Evolutionary conservation across 2,113 vertebrate genomes (phyloP), one percentile per base, ranked within the genome.

Genomic region (Ranitomeya variabilis): DNA sequence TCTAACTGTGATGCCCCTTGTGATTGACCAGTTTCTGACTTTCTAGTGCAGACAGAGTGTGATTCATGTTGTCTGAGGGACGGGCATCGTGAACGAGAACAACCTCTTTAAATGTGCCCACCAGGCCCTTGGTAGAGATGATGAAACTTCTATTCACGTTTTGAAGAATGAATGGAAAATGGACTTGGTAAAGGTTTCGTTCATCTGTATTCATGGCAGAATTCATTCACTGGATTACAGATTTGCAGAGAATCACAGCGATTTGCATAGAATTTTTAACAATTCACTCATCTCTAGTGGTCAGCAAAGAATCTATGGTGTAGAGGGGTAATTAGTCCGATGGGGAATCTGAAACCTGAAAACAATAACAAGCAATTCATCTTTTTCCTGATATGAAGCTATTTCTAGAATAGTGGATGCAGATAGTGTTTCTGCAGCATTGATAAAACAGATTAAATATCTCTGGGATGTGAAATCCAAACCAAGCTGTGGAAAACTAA

Each of bases 401-500:
- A 84, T 89, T 89, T 83, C 71, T 57, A 77, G 87, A 54, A 52
- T 15, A 59, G 78, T 31, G 71, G 59, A 54, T 76, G 87, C n/a
- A 54, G 80, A 84, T 89, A 77, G 71, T 78, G 80, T 88, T 88
- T 88, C 87, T 83, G 87, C 80, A 23, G 87, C 80, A 77, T 77
- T 88, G 81, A 78, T 89, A 84, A 78, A 81, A 55, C 54, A 83
- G 87, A 89, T 89, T 89, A 84, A 89, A 89, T 89, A 84, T 78
- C 81, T 73, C 54, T 37, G 55, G 71, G 31, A 77, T 45, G 73
- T 78, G 87, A 89, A 88, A 88, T 88, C 64, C 80, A 83, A 88
- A 62, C 80, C 71, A 74, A 54, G 59, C 13, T 60, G 79, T 37
- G 54, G n/a, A 86, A 86, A 86, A 54, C 59, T n/a, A 71, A 67